phyloP scores from a whole-genome alignment of 2,797 vertebrate species.

The Coregonus sp. region DNA sequence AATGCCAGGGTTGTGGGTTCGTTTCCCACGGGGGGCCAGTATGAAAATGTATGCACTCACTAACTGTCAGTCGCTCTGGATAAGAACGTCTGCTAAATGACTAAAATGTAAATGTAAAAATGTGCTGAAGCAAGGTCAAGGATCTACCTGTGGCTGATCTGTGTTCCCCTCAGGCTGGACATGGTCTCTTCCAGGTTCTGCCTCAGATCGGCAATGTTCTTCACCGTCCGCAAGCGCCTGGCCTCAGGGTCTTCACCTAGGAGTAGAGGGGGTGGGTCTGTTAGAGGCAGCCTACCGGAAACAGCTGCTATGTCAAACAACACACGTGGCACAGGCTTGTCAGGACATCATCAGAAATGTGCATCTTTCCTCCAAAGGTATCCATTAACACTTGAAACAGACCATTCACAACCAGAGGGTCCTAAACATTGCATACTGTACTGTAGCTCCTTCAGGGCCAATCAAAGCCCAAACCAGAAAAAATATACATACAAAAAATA shows the following conservation, averaged over 20 bases:
- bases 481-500: neutral
- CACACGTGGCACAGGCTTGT: conserved; percentile 24
- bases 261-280: neutral
- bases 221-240: conserved; percentile 80
- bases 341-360: conserved; percentile 13
- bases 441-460: neutral
- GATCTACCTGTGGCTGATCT: conserved; percentile 84
- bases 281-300: conserved; percentile 1
- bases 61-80: no score
- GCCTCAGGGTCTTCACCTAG: conserved; percentile 84
- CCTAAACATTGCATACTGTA: neutral
- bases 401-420: neutral
- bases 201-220: conserved; percentile 86
- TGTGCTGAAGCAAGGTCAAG: neutral
- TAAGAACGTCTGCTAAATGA: no score
- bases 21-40: no score
- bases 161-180: conserved; percentile 85
- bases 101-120: no score
- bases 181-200: conserved; percentile 90
- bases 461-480: neutral
- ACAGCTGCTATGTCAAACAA: conserved; percentile 3
- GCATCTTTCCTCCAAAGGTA: neutral
- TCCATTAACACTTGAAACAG: neutral
- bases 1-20: no score
- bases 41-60: no score